Evolutionary conservation across 2,113 vertebrate species (phyloP), one percentile per base, ranked within the genome.

Genomic region (Etheostoma cragini): DNA sequence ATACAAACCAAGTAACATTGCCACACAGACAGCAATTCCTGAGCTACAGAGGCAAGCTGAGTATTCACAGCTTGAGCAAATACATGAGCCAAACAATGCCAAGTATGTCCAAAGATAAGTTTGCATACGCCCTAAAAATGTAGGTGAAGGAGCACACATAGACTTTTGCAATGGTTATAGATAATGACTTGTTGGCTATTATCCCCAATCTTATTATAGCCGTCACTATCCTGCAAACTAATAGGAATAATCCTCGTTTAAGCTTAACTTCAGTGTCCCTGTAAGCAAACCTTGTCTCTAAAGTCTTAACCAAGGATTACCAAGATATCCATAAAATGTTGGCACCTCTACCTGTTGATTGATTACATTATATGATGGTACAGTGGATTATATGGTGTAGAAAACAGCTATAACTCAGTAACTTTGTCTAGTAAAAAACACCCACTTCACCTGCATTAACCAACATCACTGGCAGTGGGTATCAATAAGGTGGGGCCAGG

Each of bases 51-150:
- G 22, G 17, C 19, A 63, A 38, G 53, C 26, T 57, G 6, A 17
- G 67, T 3, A 42, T 33, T 42, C n/a, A 47, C 24, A 72, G 16
- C 1, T 24, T 58, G 15, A 35, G 72, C 49, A 81, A 78, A 72
- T 45, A 58, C 30, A 69, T 72, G 30, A 87, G 21, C 46, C n/a
- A 74, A 84, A 21, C 30, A 52, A 8, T 58, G 33, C 16, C 8
- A 57, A 73, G 24, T 63, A 16, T 45, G 78, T 73, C 22, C 24
- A 17, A 61, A 64, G 54, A 50, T 6, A 26, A 54, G 26, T 65
- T 45, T 84, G 19, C 76, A 77, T 77, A 72, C 89, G 85, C 73
- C 83, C 75, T 24, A 16, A 8, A 42, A 46, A 67, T 82, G 1
- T 57, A 49, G 57, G 75, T 69, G 26, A 83, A 80, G n/a, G 76